phyloP scores from a whole-genome alignment of 2,113 vertebrate species.

The Seriola quinqueradiata region DNA sequence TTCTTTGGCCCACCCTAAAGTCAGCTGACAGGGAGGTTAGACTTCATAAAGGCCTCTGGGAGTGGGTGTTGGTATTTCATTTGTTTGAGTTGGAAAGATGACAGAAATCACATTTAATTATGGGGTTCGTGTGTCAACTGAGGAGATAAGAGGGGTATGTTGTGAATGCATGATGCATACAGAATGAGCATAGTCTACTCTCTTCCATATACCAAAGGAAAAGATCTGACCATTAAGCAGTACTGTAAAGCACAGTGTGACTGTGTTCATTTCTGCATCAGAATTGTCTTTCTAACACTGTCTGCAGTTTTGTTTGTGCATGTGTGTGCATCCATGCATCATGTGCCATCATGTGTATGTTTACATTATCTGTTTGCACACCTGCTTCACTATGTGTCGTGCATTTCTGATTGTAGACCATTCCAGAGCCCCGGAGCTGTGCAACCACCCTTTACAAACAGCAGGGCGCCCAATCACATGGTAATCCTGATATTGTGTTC shows the following conservation, averaged over 20 bases:
- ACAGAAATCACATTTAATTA: conserved; percentile 80
- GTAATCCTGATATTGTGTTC: conserved; percentile 44
- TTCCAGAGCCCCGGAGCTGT: conserved; percentile 41
- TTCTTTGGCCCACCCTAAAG: conserved; percentile 63
- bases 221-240: conserved; percentile 24
- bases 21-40: conserved; percentile 68
- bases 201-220: conserved; percentile 19
- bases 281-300: conserved; percentile 24
- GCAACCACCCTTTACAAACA: conserved; percentile 56
- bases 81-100: conserved; percentile 74
- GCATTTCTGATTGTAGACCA: conserved; percentile 25
- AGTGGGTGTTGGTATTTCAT: conserved; percentile 65
- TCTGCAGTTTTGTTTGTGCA: conserved; percentile 26
- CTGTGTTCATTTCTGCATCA: neutral
- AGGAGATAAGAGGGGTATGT: conserved; percentile 57
- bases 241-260: neutral
- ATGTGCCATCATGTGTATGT: conserved; percentile 43
- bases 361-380: conserved; percentile 64
- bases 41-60: conserved; percentile 64
- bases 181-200: conserved; percentile 41
- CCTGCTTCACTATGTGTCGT: conserved; percentile 50
- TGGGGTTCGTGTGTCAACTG: conserved; percentile 60
- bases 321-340: conserved; percentile 32
- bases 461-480: conserved; percentile 54
- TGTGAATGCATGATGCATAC: conserved; percentile 55